Conservation (phyloP, 2,888 invertebrate genomes). For the Sphaeridia pumilis region DNA sequence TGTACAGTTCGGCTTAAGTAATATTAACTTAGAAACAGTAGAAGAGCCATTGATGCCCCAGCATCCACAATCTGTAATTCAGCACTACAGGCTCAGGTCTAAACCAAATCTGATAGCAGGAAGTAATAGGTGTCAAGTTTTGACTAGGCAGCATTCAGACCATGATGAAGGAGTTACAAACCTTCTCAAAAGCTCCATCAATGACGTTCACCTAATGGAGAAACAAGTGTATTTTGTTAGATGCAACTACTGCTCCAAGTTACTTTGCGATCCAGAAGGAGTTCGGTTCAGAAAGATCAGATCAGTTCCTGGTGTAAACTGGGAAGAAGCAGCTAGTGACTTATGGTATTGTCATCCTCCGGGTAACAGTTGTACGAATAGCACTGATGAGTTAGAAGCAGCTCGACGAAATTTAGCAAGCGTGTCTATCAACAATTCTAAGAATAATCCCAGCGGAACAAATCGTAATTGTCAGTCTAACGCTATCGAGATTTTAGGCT, state of each 20-base stretch:
- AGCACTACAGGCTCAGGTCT: conserved; percentile 40
- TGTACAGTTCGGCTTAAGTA: conserved; percentile 15
- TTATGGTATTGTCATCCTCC: conserved; percentile 53
- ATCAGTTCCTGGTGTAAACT: conserved; percentile 50
- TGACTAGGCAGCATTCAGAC: conserved; percentile 3
- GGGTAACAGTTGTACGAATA: conserved; percentile 14
- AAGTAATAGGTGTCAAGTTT: conserved; percentile 34
- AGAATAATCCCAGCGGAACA: neutral
- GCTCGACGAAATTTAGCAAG: neutral
- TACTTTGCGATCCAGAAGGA: conserved; percentile 35
- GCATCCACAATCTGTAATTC: neutral
- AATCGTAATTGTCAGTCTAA: neutral
- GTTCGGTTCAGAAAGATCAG: conserved; percentile 48
- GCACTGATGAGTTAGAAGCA: neutral
- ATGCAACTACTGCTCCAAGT: conserved; percentile 41
- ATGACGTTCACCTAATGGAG: conserved; percentile 21
- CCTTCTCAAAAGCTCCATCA: conserved; percentile 22
- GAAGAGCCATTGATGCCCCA: conserved; percentile 13
- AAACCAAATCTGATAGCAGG: conserved; percentile 41
- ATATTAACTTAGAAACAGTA: conserved; percentile 17
- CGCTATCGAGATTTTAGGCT: conserved; percentile 24
- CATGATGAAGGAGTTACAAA: conserved; percentile 5
- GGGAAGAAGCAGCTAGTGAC: conserved; percentile 47
- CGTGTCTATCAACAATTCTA: conserved; percentile 5
- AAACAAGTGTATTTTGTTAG: conserved; percentile 23